These are phyloP conservation scores for Leucosticte australis DNA, from an alignment of 2,113 vertebrate species.

Conservation along the genomic window DNA sequence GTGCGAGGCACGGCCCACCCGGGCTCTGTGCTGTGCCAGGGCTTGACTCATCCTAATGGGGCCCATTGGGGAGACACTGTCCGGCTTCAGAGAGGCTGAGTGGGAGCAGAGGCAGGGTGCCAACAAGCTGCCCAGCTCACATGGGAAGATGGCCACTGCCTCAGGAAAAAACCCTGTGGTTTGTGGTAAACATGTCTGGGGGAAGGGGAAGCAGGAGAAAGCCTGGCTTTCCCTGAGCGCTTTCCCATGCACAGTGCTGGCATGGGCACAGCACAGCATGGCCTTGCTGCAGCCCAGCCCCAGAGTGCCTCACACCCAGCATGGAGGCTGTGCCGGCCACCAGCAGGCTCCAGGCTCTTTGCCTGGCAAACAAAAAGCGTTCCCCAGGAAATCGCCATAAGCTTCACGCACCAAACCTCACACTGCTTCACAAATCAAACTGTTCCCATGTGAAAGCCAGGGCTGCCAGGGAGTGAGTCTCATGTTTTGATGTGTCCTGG, in stretches of 20 bases:
- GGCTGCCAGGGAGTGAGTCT: not conserved
- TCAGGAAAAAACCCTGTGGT: not conserved
- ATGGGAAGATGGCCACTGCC: accelerated
- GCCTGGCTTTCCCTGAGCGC: not conserved
- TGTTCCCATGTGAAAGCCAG: constrained; percentile 31
- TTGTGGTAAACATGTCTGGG: not conserved
- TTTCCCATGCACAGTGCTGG: not conserved
- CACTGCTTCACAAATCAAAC: not conserved
- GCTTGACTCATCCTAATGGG: accelerated
- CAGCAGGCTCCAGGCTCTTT: accelerated
- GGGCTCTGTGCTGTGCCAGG: accelerated
- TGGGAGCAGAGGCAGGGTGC: accelerated
- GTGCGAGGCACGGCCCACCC: not conserved
- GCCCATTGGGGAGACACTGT: accelerated
- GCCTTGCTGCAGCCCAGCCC: not conserved
- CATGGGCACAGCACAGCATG: accelerated
- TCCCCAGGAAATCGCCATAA: not conserved
- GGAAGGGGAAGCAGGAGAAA: not conserved
- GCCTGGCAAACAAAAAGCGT: not conserved
- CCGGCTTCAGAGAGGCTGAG: accelerated
- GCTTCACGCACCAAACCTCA: not conserved
- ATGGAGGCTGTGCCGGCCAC: not conserved
- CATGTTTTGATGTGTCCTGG: constrained; percentile 45
- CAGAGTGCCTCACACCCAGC: not conserved
- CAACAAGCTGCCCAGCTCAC: not conserved